Evolutionary conservation across 2,888 invertebrate genomes (phyloP).

Genomic region (Torymus tubicola): DNA sequence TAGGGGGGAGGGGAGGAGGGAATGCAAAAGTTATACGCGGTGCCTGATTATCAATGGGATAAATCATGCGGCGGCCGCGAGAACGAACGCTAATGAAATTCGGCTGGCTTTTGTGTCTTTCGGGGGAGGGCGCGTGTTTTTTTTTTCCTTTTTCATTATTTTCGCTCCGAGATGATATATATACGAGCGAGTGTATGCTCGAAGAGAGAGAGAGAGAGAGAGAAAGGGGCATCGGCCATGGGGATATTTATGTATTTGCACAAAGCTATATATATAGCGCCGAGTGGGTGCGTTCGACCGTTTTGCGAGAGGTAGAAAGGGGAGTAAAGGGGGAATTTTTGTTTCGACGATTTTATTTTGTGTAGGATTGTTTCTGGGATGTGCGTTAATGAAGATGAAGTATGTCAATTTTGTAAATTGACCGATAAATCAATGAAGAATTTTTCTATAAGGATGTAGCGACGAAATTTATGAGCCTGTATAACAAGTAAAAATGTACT

Average conservation of each 20-base stretch:
- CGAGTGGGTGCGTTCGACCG: background rate
- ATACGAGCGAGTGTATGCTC: slow-evolving; percentile 13
- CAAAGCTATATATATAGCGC: slow-evolving; percentile 23
- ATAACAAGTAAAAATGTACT: too few species aligned
- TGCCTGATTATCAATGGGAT: slow-evolving; percentile 56
- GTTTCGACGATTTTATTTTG: background rate
- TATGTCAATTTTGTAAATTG: background rate
- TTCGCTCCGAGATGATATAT: slow-evolving; percentile 51
- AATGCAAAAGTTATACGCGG: slow-evolving; percentile 46
- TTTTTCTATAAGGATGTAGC: too few species aligned
- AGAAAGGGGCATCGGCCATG: slow-evolving; percentile 32
- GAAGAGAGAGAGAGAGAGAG: too few species aligned
- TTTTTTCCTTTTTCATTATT: slow-evolving; percentile 15
- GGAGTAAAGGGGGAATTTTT: slow-evolving; percentile 43
- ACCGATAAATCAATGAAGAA: too few species aligned
- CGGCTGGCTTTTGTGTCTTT: slow-evolving; percentile 23
- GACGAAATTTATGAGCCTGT: too few species aligned
- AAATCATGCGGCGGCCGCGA: slow-evolving; percentile 51
- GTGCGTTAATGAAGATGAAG: background rate
- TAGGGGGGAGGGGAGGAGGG: background rate
- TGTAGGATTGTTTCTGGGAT: too few species aligned
- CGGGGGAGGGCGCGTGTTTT: background rate
- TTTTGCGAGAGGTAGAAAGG: slow-evolving; percentile 33
- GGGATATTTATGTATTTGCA: slow-evolving; percentile 57
- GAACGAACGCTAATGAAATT: slow-evolving; percentile 57